phyloP scores from a whole-genome alignment of 2,113 vertebrate genomes.

The cat (Felis catus) region DNA sequence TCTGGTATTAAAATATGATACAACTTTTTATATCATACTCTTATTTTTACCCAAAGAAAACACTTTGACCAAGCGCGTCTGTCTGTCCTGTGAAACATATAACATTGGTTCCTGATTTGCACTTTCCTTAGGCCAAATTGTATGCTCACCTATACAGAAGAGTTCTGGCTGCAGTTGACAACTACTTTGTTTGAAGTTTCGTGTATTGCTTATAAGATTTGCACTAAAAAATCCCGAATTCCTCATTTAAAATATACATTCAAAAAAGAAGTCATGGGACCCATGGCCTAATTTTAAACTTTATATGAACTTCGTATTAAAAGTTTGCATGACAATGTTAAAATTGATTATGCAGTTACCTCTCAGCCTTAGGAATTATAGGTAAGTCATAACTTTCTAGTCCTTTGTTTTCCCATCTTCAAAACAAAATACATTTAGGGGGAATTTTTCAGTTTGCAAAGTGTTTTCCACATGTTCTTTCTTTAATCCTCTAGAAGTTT shows the following conservation, averaged over 20 bases:
- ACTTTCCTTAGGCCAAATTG: background rate
- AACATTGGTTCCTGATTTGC: background rate
- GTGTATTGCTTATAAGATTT: background rate
- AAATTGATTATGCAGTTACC: background rate
- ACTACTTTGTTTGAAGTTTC: background rate
- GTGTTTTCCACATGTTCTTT: background rate
- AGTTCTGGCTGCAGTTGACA: background rate
- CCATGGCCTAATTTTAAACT: background rate
- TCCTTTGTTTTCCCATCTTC: background rate
- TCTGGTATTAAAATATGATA: background rate
- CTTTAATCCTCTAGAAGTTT: background rate
- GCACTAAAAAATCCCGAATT: background rate
- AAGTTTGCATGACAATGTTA: background rate
- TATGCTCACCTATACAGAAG: background rate
- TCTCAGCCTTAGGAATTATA: background rate
- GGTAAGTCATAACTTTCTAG: background rate
- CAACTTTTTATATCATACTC: background rate
- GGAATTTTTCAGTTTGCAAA: conserved; percentile 18
- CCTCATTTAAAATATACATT: background rate
- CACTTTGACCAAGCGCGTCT: background rate
- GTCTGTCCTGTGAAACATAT: background rate
- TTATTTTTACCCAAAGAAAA: conserved; percentile 3
- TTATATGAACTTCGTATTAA: background rate
- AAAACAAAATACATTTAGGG: conserved; percentile 17
- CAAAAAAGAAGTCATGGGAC: background rate